Evolutionary conservation across 2,888 invertebrate species (phyloP), one percentile per base, ranked within the genome.

Genomic region (Pyrgus malvae): DNA sequence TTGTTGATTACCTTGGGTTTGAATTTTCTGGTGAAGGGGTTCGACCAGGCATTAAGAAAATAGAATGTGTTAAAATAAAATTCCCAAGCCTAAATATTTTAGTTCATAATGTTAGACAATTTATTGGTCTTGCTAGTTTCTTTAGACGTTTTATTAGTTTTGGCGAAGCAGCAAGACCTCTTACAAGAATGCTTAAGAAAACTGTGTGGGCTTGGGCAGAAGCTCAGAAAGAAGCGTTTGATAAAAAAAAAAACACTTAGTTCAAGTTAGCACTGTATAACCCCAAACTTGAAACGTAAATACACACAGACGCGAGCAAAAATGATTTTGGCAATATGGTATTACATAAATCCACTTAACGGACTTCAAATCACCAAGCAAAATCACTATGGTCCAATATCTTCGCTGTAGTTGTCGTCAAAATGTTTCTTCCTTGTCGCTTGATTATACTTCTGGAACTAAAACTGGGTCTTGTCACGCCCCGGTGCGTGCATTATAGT

Each of bases 91-190:
- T 19, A 7, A 17, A n/a, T 19, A 38, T 38, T n/a, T n/a, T n/a
- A n/a, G 19, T 19, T 17, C 38, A 38, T 7, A 19, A 41, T 12
- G 40, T 41, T 8, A 19, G 21, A 19, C 16, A 19, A 19, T 41
- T 41, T 23, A 11, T 41, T 6, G 40, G 23, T 6, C 21, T 41
- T 3, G 40, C 40, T 8, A 41, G 40, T 19, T 41, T 41, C 12
- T 41, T 41, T 19, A n/a, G 40, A 41, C 11, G 40, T 11, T 41
- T 41, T 23, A 23, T 41, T 5, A 21, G 14, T 8, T 41, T 41
- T 41, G 40, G 23, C 11, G 7, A 12, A 12, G n/a, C 14, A 11
- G 40, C 23, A 12, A 23, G 40, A 6, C 40, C 40, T n/a, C 23
- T 41, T 8, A 41, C 40, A 5, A 41, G 1, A 2, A 11, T 41